Evolutionary conservation across 2,888 invertebrate genomes (phyloP), one percentile per base, ranked within the genome.

Genomic region (Acronicta psi): DNA sequence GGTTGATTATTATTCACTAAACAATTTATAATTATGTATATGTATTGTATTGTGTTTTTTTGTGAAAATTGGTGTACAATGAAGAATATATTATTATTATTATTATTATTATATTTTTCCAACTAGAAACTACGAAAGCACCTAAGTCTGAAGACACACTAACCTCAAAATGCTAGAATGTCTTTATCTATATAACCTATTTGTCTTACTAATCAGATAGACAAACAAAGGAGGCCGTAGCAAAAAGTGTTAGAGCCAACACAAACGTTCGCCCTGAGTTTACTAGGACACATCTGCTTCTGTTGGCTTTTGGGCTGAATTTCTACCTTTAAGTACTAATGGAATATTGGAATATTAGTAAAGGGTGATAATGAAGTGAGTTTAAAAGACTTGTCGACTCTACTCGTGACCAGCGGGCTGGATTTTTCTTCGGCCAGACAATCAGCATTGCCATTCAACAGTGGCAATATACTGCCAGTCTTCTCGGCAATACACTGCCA

Each of bases 291-390:
- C 79, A 79, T 69, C 69, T 80, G 78, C 41, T 38, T 13, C 34
- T 74, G 69, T 79, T 79, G 43, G 65, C 62, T 47, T 68, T 76
- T 64, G 13, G 60, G 76, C 59, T 78, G 34, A 79, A 58, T 45
- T 62, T 47, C 50, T 61, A 58, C 59, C 65, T 70, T 50, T 4
- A 5, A 45, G n/a, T 51, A 60, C 65, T 49, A 54, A 20, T 56
- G 42, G 9, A 42, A 47, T 14, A 1, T 1, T 8, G 11, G 18
- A n/a, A 49, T 4, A 20, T 41, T 34, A 14, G 40, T 34, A 13
- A 8, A 17, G 13, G 36, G 40, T 16, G 20, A 34, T 41, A 20
- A 34, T 11, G 2, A 9, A 13, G 5, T n/a, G 41, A 16, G 5
- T 1, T n/a, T 34, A 1, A 34, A n/a, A 6, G n/a, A 34, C 0